Percentiles rank a stretch among this genome's conserved stretches.
phyloP scores from a whole-genome alignment of 2,888 invertebrate genomes.

The Conomelus anceps region DNA sequence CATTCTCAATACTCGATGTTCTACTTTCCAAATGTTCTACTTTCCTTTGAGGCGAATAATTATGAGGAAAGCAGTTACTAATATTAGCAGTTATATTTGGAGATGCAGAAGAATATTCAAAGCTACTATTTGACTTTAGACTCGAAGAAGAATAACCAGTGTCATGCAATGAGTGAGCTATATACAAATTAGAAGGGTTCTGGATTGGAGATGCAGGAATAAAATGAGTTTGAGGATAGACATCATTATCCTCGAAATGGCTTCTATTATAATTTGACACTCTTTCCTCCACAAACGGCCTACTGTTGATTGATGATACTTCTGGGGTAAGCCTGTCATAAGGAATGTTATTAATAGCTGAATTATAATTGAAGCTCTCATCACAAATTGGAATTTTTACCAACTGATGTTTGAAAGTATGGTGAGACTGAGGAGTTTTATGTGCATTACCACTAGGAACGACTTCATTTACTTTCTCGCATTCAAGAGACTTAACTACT shows the following conservation, averaged over 20 bases:
- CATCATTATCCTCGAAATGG: background rate
- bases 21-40: background rate
- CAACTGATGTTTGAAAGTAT: background rate
- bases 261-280: background rate
- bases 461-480: background rate
- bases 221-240: background rate
- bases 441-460: background rate
- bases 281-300: background rate
- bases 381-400: slow-evolving; percentile 9
- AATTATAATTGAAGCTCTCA: background rate
- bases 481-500: background rate
- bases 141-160: slow-evolving; percentile 7
- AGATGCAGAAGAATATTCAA: background rate
- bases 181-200: background rate
- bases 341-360: background rate
- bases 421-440: background rate
- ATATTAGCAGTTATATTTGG: background rate
- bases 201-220: background rate
- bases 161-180: background rate
- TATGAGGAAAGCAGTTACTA: background rate
- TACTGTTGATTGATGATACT: background rate
- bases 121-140: background rate
- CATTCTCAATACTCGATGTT: slow-evolving; percentile 3
- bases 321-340: slow-evolving; percentile 7
- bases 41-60: background rate